phyloP scores from a whole-genome alignment of 2,113 vertebrate species.

The Sinocyclocheilus anophthalmus region DNA sequence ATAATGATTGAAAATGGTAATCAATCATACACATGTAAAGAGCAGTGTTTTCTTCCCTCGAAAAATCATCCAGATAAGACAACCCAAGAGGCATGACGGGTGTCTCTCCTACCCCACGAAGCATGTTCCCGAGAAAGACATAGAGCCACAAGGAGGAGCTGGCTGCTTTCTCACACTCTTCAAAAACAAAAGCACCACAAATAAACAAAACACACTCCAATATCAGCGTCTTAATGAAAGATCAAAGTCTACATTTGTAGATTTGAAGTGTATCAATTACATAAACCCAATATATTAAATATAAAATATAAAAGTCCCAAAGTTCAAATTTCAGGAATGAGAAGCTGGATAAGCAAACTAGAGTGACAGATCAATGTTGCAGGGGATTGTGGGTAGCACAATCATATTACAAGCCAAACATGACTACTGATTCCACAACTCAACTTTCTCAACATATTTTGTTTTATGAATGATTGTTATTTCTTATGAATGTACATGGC shows the following conservation, averaged over 20 bases:
- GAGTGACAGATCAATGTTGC: not conserved
- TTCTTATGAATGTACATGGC: not conserved
- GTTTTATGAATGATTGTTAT: not conserved
- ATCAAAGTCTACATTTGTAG: not conserved
- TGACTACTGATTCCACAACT: not conserved
- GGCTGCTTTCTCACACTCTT: constrained; percentile 84
- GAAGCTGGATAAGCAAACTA: not conserved
- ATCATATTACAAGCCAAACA: constrained; percentile 34
- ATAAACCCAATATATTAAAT: not conserved
- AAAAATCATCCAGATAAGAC: constrained; percentile 92
- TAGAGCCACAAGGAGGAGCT: constrained; percentile 89
- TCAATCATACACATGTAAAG: constrained; percentile 86
- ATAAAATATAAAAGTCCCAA: not conserved
- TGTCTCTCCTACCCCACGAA: constrained; percentile 93
- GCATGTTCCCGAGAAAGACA: constrained; percentile 89
- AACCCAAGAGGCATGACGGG: constrained; percentile 92
- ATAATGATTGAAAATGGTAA: not conserved
- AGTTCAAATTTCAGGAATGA: not conserved
- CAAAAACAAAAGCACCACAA: constrained; percentile 20
- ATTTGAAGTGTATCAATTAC: not conserved
- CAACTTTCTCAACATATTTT: not conserved
- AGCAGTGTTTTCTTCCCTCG: constrained; percentile 84
- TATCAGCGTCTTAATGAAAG: not conserved
- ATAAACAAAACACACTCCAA: not conserved
- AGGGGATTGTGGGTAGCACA: not conserved